Percentiles rank a stretch among this genome's conserved stretches.
These are phyloP conservation scores for Symphodus melops DNA, from an alignment of 2,113 vertebrate genomes.

Conservation along the genomic window DNA sequence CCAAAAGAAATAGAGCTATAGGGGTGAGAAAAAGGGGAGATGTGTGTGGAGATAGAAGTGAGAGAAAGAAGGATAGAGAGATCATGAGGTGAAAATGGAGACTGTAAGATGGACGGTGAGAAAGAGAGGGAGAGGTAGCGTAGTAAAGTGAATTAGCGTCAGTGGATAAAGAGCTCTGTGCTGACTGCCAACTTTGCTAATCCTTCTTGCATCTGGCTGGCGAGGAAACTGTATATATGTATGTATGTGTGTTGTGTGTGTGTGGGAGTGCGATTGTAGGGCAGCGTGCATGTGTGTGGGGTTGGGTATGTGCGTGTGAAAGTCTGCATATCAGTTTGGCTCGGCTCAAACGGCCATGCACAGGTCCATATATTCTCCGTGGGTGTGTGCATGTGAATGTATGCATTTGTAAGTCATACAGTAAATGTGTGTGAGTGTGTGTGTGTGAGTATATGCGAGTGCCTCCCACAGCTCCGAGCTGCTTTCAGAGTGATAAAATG, in stretches of 20 bases:
- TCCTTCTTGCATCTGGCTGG: conserved; percentile 71
- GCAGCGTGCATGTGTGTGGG: conserved; percentile 1
- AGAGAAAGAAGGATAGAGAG: conserved; percentile 17
- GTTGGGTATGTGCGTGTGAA: conserved; percentile 21
- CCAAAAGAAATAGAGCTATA: neutral
- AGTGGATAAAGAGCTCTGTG: conserved; percentile 70
- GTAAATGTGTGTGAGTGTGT: conserved; percentile 1
- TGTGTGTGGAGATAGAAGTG: conserved; percentile 3
- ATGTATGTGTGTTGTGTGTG: conserved; percentile 18
- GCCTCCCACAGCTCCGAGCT: conserved; percentile 44
- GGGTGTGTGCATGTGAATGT: conserved; percentile 20
- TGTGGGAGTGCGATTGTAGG: conserved; percentile 57
- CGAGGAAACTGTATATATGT: conserved; percentile 21
- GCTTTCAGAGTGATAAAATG: conserved; percentile 56
- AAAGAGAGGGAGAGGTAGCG: conserved; percentile 41
- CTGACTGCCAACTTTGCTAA: conserved; percentile 73
- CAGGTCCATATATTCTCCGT: conserved; percentile 20
- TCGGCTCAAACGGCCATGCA: conserved; percentile 30
- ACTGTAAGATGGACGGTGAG: conserved; percentile 56
- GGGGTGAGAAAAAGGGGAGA: neutral
- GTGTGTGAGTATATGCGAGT: conserved; percentile 8
- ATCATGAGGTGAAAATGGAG: conserved; percentile 59
- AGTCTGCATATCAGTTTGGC: conserved; percentile 33
- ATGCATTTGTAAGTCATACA: neutral
- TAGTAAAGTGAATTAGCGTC: conserved; percentile 75